phyloP scores from a whole-genome alignment of 2,888 invertebrate species.

The Calameuta idolon region DNA sequence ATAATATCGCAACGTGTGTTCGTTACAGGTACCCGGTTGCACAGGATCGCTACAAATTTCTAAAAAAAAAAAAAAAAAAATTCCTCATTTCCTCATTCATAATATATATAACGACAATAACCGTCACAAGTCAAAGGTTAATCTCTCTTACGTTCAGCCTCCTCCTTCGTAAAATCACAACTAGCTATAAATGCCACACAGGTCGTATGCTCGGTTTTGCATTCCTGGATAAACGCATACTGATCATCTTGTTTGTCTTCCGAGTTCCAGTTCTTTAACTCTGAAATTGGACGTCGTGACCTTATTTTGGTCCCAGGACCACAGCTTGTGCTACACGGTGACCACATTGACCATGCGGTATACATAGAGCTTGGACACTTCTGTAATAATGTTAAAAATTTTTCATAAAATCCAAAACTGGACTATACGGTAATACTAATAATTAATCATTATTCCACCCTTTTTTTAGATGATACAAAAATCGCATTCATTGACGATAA shows the following conservation, averaged over 20 bases:
- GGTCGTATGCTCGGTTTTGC: conserved; percentile 48
- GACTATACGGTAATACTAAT: not conserved
- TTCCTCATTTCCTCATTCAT: not conserved
- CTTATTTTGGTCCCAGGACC: conserved; percentile 82
- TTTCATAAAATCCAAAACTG: not conserved
- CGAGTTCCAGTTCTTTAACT: conserved; percentile 37
- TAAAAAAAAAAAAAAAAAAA: conserved; percentile 26
- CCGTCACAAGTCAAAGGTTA: not conserved
- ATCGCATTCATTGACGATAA: conserved; percentile 20
- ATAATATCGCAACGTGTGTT: conserved; percentile 63
- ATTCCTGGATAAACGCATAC: conserved; percentile 47
- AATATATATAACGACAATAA: not conserved
- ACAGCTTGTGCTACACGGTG: conserved; percentile 89
- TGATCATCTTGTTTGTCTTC: conserved; percentile 33
- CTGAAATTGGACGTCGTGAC: conserved; percentile 71
- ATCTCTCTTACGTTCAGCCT: conserved; percentile 47
- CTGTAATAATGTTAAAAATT: conserved; percentile 35
- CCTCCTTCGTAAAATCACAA: conserved; percentile 54
- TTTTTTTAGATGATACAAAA: conserved; percentile 12
- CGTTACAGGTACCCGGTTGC: conserved; percentile 45
- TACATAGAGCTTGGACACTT: conserved; percentile 68
- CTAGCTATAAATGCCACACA: conserved; percentile 54
- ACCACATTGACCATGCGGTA: conserved; percentile 87
- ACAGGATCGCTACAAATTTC: conserved; percentile 60
- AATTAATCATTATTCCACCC: not conserved